Evolutionary conservation across 2,113 vertebrate genomes (phyloP), one percentile per base, ranked within the genome.

Genomic region (Tetrax tetrax): DNA sequence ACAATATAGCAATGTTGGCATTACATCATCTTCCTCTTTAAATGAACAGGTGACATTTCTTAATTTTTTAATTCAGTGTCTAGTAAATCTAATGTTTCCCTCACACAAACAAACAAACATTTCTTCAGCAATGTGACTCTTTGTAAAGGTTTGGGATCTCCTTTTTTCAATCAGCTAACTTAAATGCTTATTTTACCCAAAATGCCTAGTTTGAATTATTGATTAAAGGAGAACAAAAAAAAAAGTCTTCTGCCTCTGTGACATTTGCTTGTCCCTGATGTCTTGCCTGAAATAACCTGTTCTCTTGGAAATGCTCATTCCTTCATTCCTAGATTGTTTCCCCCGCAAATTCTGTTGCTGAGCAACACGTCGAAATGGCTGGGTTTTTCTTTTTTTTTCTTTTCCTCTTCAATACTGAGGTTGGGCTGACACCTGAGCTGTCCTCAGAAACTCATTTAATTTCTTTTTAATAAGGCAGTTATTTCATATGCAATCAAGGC

Each of bases 401-500:
- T 72, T 85, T 76, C 54, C 22, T 59, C 28, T 93, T 63, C 14
- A 29, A 29, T 97, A 95, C 75, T 59, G 90, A 94, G 83, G 64
- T 95, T 89, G 89, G 95, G 81, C 83, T 97, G 95, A 93, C 95
- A 96, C 92, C 97, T 96, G 94, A 95, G 83, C 87, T 96, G 84
- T 93, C 87, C 95, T 89, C 88, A 91, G 83, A 91, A 94, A 74
- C 92, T 65, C 87, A 92, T 96, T 95, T 91, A 60, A 95, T 94
- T 97, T 97, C 95, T 95, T 43, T 92, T 95, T 96, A 97, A 96
- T 96, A 97, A 85, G 97, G 90, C 81, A 89, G 86, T 89, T 95
- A 96, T 81, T 97, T 86, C 88, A 87, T 43, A 68, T 71, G 88
- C 94, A 93, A 96, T 96, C 95, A 97, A 96, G 95, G 95, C 57